Evolutionary conservation across 2,113 vertebrate genomes (phyloP).

Genomic region (Grammomys dolichurus): DNA sequence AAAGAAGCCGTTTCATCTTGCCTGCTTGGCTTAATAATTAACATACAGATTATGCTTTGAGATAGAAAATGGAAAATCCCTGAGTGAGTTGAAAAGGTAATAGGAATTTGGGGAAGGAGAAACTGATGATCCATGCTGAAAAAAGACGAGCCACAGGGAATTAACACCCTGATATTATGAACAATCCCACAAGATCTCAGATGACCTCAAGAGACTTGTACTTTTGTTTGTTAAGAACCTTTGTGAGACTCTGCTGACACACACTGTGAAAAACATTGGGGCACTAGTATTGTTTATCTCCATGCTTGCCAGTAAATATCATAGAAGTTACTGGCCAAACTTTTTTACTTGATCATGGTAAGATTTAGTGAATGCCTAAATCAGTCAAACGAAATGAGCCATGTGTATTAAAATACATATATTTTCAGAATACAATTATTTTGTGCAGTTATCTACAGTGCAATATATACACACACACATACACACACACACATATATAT

Average conservation of each 20-base stretch:
- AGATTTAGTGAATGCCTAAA: neutral
- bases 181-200: slow-evolving; percentile 25
- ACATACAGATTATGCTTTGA: slow-evolving; percentile 19
- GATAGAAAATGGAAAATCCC: slow-evolving; percentile 40
- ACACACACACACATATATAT: too few relatives aligned
- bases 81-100: neutral
- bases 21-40: slow-evolving; percentile 34
- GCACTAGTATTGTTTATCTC: slow-evolving; percentile 47
- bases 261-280: slow-evolving; percentile 27
- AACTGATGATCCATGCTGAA: slow-evolving; percentile 57
- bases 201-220: slow-evolving; percentile 53
- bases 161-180: slow-evolving; percentile 59
- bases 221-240: slow-evolving; percentile 68
- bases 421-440: neutral
- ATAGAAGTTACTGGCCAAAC: neutral
- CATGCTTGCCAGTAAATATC: slow-evolving; percentile 16
- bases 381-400: slow-evolving; percentile 56
- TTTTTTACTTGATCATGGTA: neutral
- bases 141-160: slow-evolving; percentile 52
- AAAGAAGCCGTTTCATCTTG: slow-evolving; percentile 58
- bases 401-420: slow-evolving; percentile 13
- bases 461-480: too few relatives aligned
- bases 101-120: slow-evolving; percentile 59
- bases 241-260: slow-evolving; percentile 47
- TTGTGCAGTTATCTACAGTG: neutral